These are phyloP conservation scores for Chrysogorgia sp. DNA, from an alignment of 92 coral and sea anemone species.

Conservation along the genomic window DNA sequence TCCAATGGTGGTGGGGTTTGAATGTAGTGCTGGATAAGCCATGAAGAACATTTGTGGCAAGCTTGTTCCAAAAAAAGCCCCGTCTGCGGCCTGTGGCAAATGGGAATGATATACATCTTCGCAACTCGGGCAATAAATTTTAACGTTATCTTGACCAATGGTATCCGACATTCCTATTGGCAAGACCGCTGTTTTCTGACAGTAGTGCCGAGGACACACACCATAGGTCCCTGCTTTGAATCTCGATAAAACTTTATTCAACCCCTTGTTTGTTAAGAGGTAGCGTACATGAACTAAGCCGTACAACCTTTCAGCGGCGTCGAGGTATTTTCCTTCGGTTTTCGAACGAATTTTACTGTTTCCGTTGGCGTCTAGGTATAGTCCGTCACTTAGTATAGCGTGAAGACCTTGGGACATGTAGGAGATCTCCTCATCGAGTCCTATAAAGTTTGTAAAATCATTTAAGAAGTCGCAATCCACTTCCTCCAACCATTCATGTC, in stretches of 20 bases:
- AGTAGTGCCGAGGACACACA: constrained; percentile 78
- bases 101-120: constrained; percentile 76
- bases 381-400: constrained; percentile 64
- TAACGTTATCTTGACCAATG: constrained; percentile 80
- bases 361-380: constrained; percentile 57
- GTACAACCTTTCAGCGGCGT: constrained; percentile 74
- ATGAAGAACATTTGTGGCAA: constrained; percentile 89
- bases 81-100: constrained; percentile 70
- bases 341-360: constrained; percentile 51
- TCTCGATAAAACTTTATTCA: constrained; percentile 75
- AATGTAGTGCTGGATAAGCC: constrained; percentile 81
- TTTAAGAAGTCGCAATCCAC: constrained; percentile 78
- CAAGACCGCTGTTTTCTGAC: constrained; percentile 71
- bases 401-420: constrained; percentile 70
- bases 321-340: constrained; percentile 59
- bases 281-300: constrained; percentile 81
- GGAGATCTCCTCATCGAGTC: constrained; percentile 73
- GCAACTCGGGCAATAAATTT: constrained; percentile 82
- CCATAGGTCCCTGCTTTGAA: constrained; percentile 85
- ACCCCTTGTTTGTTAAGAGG: constrained; percentile 73
- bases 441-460: constrained; percentile 80
- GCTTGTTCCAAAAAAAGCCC: constrained; percentile 80
- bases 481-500: constrained; percentile 87
- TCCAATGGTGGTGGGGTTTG: constrained; percentile 57
- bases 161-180: constrained; percentile 84